phyloP scores from a whole-genome alignment of 2,888 invertebrate genomes.

The Lasioglossum morio region DNA sequence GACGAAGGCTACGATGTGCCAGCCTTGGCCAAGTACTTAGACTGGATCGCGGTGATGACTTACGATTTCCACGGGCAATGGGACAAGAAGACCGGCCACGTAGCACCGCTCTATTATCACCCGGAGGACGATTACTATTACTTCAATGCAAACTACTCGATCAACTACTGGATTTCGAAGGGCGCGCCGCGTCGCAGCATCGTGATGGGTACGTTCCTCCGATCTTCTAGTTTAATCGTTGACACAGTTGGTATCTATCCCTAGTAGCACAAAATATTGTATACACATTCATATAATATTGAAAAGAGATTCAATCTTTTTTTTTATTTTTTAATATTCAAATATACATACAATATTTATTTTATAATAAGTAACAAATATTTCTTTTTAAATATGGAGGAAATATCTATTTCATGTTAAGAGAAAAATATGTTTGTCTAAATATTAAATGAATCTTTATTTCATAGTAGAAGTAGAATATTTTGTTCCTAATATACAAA shows the following conservation, averaged over 20 bases:
- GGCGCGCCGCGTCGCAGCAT: conserved; percentile 93
- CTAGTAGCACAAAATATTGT: too few species aligned
- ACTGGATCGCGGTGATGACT: conserved; percentile 97
- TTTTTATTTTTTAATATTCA: too few species aligned
- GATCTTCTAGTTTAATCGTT: not conserved
- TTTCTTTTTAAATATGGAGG: too few species aligned
- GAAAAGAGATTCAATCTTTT: too few species aligned
- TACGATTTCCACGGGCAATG: conserved; percentile 97
- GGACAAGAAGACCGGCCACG: conserved; percentile 96
- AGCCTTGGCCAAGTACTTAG: conserved; percentile 90
- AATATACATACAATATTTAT: too few species aligned
- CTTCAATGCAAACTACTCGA: conserved; percentile 94
- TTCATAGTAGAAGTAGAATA: too few species aligned
- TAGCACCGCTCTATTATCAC: conserved; percentile 93
- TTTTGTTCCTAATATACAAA: too few species aligned
- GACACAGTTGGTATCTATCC: not conserved
- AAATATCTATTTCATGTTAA: too few species aligned
- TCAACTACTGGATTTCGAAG: conserved; percentile 94
- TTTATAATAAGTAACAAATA: too few species aligned
- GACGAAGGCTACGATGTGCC: conserved; percentile 94
- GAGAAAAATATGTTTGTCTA: too few species aligned
- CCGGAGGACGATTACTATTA: conserved; percentile 92
- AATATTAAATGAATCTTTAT: too few species aligned
- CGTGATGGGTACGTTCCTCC: conserved; percentile 88
- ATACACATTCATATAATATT: too few species aligned